phyloP scores from a whole-genome alignment of 2,888 invertebrate genomes.

The Callyntrura sp. region DNA sequence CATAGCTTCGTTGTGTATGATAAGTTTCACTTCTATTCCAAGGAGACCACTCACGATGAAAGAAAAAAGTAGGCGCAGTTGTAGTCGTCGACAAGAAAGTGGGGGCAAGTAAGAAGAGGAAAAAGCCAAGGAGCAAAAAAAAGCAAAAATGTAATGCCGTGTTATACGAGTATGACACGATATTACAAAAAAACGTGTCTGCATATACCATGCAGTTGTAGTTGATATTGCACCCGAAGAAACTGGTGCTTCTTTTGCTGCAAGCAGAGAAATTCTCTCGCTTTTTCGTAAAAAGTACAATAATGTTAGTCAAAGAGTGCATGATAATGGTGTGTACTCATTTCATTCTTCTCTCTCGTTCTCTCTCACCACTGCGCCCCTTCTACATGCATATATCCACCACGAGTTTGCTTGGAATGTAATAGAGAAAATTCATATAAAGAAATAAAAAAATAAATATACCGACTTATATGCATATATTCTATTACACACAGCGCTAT shows the following conservation, averaged over 20 bases:
- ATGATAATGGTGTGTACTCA: slow-evolving; percentile 64
- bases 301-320: slow-evolving; percentile 38
- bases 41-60: slow-evolving; percentile 75
- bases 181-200: slow-evolving; percentile 55
- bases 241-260: background rate
- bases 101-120: slow-evolving; percentile 35
- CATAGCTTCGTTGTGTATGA: slow-evolving; percentile 62
- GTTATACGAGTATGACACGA: slow-evolving; percentile 49
- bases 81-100: slow-evolving; percentile 17
- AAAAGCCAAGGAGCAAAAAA: slow-evolving; percentile 16
- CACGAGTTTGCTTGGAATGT: background rate
- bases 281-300: slow-evolving; percentile 34
- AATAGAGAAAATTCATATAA: background rate
- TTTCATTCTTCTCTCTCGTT: slow-evolving; percentile 48
- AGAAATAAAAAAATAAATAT: background rate
- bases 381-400: background rate
- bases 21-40: slow-evolving; percentile 67
- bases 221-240: slow-evolving; percentile 30
- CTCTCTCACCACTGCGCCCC: background rate
- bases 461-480: slow-evolving; percentile 42
- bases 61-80: slow-evolving; percentile 26
- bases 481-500: slow-evolving; percentile 40
- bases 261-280: slow-evolving; percentile 17
- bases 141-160: slow-evolving; percentile 49
- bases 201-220: background rate